Percentiles rank a stretch among this genome's conserved stretches.
Evolutionary conservation across 2,797 vertebrate species (phyloP).

Genomic region (Gymnocypris eckloni): DNA sequence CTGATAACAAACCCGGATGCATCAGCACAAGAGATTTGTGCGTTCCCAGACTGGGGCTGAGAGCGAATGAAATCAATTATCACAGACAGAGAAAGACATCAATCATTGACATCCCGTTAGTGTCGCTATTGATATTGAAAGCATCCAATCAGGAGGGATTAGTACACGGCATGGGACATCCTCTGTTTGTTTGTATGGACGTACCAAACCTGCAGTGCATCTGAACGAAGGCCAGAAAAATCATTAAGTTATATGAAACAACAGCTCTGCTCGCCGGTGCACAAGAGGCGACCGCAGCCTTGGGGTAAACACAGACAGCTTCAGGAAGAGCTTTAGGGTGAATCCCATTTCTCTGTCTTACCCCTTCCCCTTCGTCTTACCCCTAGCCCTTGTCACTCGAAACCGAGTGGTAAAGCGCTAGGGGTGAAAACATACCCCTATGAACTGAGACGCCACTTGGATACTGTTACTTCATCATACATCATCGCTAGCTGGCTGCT

Average conservation of each 20-base stretch:
- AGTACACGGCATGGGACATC: not conserved
- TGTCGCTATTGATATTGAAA: constrained; percentile 7
- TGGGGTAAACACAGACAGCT: not conserved
- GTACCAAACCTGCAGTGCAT: not conserved
- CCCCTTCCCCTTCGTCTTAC: too few relatives aligned
- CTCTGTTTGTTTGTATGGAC: not conserved
- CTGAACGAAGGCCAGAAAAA: not conserved
- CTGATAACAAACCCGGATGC: constrained; percentile 5
- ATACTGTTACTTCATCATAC: too few relatives aligned
- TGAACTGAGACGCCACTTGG: too few relatives aligned
- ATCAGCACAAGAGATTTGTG: constrained; percentile 23
- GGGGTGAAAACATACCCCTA: too few relatives aligned
- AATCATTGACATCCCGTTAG: constrained; percentile 29
- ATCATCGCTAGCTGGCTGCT: too few relatives aligned
- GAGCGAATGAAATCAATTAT: constrained; percentile 42
- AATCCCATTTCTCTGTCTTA: too few relatives aligned
- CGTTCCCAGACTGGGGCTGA: constrained; percentile 17
- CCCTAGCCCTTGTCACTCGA: too few relatives aligned
- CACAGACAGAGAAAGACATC: constrained; percentile 37
- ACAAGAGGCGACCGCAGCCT: not conserved
- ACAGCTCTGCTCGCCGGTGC: not conserved
- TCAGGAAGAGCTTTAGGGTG: not conserved
- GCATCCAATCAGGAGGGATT: constrained; percentile 22
- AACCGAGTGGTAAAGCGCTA: too few relatives aligned
- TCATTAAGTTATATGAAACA: not conserved